A percentile compares a stretch with the other conserved stretches of the same genome.
phyloP scores from a whole-genome alignment of 2,888 invertebrate species.

The Lasioglossum malachurum region DNA sequence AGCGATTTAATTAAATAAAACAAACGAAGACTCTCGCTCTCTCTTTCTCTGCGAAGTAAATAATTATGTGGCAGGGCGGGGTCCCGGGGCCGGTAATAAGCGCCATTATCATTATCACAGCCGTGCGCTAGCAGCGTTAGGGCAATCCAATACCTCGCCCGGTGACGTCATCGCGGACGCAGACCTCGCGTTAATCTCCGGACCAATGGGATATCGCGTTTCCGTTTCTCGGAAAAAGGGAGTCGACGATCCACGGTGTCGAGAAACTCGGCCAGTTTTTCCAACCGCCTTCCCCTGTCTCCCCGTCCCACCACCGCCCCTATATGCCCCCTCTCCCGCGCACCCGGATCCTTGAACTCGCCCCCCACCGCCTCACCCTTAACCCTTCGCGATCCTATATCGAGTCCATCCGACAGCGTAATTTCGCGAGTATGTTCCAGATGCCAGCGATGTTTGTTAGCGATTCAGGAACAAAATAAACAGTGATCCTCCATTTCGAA shows the following conservation, averaged over 20 bases:
- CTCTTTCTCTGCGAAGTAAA: background rate
- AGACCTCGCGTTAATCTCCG: slow-evolving; percentile 27
- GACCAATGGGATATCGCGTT: slow-evolving; percentile 4
- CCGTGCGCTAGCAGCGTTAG: background rate
- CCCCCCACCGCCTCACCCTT: background rate
- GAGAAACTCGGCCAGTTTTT: slow-evolving; percentile 30
- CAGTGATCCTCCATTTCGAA: background rate
- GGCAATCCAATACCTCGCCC: background rate
- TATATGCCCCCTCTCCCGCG: background rate
- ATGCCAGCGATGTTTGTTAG: background rate
- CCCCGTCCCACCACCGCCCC: background rate
- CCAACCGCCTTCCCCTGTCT: background rate
- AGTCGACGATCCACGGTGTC: background rate
- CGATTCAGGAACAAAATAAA: background rate
- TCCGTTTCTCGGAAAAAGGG: slow-evolving; percentile 18
- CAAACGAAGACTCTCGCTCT: background rate
- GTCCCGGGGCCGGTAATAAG: slow-evolving; percentile 22
- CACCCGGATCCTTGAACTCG: background rate
- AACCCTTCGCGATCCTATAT: background rate
- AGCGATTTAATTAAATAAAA: slow-evolving; percentile 1
- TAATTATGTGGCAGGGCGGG: background rate
- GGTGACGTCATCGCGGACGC: slow-evolving; percentile 11
- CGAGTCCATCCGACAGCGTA: background rate
- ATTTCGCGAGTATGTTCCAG: background rate
- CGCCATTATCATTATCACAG: slow-evolving; percentile 3